Percentiles rank a stretch among this genome's conserved stretches.
Evolutionary conservation across 2,888 invertebrate genomes (phyloP).

Genomic region (Polydrusus pterygomalis): DNA sequence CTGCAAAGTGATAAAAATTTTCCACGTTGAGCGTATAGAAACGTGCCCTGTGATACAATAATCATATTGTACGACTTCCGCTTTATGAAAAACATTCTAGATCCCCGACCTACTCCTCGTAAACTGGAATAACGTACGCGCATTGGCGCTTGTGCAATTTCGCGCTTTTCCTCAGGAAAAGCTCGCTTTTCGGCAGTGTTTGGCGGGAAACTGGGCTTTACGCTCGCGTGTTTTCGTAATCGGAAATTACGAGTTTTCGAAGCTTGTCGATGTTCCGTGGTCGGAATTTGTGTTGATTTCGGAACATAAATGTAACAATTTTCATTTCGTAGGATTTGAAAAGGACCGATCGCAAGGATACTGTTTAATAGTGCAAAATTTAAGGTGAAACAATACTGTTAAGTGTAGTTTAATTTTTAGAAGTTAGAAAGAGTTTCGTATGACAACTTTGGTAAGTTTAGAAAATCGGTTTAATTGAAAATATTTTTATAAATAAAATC

Average conservation of each 20-base stretch:
- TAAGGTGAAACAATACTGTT: neutral
- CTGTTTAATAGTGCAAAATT: too few relatives aligned
- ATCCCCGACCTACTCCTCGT: conserved; percentile 45
- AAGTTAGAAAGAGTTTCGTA: too few relatives aligned
- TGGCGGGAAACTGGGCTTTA: conserved; percentile 40
- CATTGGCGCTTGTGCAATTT: conserved; percentile 47
- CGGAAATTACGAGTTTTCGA: neutral
- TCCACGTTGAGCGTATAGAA: too few relatives aligned
- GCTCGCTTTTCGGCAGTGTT: conserved; percentile 44
- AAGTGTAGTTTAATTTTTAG: neutral
- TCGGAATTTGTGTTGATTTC: neutral
- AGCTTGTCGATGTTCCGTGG: conserved; percentile 18
- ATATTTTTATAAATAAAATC: too few relatives aligned
- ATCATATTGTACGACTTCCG: conserved; percentile 15
- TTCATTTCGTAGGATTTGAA: too few relatives aligned
- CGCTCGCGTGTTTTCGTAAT: conserved; percentile 23
- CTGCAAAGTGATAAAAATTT: too few relatives aligned
- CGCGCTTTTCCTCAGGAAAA: conserved; percentile 32
- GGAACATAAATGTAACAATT: neutral
- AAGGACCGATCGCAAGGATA: too few relatives aligned
- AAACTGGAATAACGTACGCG: conserved; percentile 44
- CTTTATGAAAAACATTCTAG: conserved; percentile 25
- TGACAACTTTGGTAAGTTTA: too few relatives aligned
- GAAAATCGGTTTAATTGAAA: too few relatives aligned
- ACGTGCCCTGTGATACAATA: neutral